These are phyloP conservation scores for Prionailurus bengalensis DNA, from an alignment of 2,113 vertebrate species.

Conservation along the genomic window DNA sequence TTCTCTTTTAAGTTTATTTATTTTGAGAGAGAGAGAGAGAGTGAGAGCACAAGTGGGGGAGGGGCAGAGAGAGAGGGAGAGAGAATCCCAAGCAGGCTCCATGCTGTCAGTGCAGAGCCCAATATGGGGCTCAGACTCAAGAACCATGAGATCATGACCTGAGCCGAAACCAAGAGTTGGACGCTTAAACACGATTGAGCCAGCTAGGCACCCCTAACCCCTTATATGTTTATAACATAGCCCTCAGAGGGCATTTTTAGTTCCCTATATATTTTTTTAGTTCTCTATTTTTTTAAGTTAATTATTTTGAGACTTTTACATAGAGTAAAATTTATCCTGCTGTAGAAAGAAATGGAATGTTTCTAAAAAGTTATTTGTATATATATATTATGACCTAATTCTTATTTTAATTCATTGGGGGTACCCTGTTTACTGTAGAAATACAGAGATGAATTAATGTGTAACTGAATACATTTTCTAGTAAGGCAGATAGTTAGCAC, in stretches of 20 bases:
- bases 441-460: constrained; percentile 49
- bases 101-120: too few relatives aligned
- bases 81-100: too few relatives aligned
- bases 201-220: too few relatives aligned
- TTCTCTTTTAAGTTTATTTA: too few relatives aligned
- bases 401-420: constrained; percentile 34
- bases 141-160: too few relatives aligned
- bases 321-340: constrained; percentile 42
- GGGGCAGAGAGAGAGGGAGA: too few relatives aligned
- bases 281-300: not conserved
- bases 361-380: not conserved
- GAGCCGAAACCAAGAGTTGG: too few relatives aligned
- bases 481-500: constrained; percentile 33
- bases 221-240: not conserved
- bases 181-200: too few relatives aligned
- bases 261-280: constrained; percentile 37
- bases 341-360: constrained; percentile 24
- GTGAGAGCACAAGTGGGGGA: too few relatives aligned
- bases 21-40: too few relatives aligned
- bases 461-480: constrained; percentile 45
- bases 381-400: constrained; percentile 6
- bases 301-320: constrained; percentile 44
- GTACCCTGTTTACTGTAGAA: constrained; percentile 21
- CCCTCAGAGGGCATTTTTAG: not conserved
- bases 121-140: too few relatives aligned